Base-by-base conservation (phyloP, 2,113 vertebrate genomes). In the Lepidothrix coronata region DNA sequence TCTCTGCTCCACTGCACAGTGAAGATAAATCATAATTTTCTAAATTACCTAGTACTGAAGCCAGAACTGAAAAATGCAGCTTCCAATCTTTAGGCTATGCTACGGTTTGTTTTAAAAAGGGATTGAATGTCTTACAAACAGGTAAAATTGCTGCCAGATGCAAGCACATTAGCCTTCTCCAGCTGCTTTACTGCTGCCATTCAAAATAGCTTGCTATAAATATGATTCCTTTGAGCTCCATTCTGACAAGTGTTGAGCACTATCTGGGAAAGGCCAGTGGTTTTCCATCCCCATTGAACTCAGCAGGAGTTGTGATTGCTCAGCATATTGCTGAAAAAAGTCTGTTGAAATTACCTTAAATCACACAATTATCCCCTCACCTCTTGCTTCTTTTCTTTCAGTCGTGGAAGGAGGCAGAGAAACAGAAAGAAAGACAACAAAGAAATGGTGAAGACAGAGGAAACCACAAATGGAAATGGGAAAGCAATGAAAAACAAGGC, bases 151-250 rank as follows among this genome's bases (percentile, higher is more conserved):
- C 86, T 93, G 92, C 93, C 96, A 92, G 96, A 74, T 93, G 78
- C 91, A 94, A 87, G 91, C 51, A 37, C 89, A 94, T 95, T 86
- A 81, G 75, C 88, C 83, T 96, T 84, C 88, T 93, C 95, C 95
- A 96, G 92, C 95, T 92, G 96, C 92, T 96, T 95, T 96, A 90
- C 85, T 88, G 88, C 93, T 92, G 93, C 95, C 92, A 92, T 96
- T 94, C 95, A 93, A 94, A 96, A 96, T 78, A 96, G 85, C 70
- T 92, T 65, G 85, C 95, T 95, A 95, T 95, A 95, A 94, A 94
- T 93, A 94, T 37, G 72, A 84, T 94, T 90, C 95, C 95, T 96
- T 88, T 93, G 95, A 95, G 91, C 89, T 93, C 93, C 43, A 37
- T 88, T 83, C 75, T 78, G 90, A 91, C 90, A 83, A 93, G 93